Evolutionary conservation across 2,888 invertebrate genomes (phyloP), one percentile per base, ranked within the genome.

Genomic region (Meteorus colon): DNA sequence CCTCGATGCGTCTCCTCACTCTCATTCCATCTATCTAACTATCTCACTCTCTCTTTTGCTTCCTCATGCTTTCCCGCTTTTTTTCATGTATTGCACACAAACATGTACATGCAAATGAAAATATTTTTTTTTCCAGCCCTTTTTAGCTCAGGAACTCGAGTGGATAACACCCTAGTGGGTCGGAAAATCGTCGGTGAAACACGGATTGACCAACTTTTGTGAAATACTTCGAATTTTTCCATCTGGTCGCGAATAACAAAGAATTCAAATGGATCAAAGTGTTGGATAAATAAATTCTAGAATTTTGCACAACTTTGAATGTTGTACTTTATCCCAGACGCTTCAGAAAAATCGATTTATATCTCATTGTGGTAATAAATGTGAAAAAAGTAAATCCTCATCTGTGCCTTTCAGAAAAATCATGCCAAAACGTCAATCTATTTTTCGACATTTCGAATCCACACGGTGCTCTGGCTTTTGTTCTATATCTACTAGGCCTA

Each of bases 1-100:
- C 14, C 69, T 78, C 78, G 63, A 69, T 51, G 69, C 69, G 55
- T 55, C 55, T 19, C 37, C n/a, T 80, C 41, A 41, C 77, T 74
- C 80, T 78, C 75, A 73, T 73, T 69, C 72, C 65, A 37, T 70
- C 55, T 66, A 51, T 59, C 51, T 29, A 29, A 51, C n/a, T 69
- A 19, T 27, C 41, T 67, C 41, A 6, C 8, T 34, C 41, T 27
- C 41, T 67, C 41, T 31, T 12, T 34, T 31, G 16, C 12, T 12
- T 12, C 12, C 41, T 12, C 41, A 41, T 12, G 12, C 41, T 41
- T 12, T 41, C 41, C 41, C 62, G 6, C 29, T 31, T 12, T 62
- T 41, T n/a, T 37, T 34, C 34, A 27, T 41, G 34, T 45, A 29
- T 19, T 34, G 14, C 16, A 73, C 65, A 66, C 45, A 66, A 31